Conservation (phyloP, 1,140 invertebrate genomes). For the Drosophila albomicans region DNA sequence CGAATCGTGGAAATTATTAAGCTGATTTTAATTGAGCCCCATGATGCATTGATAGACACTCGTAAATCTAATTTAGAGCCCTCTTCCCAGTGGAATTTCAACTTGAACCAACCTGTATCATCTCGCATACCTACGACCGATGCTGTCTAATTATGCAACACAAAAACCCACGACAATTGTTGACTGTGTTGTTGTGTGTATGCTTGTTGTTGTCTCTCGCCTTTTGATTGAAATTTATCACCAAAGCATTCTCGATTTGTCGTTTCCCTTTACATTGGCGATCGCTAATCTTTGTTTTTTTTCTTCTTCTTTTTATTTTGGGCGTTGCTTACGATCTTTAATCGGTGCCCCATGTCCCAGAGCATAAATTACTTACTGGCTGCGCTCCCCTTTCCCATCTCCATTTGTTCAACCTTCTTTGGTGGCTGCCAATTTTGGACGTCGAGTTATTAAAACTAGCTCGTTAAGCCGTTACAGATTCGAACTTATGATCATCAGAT, state of each 20-base stretch:
- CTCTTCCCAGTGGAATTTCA: constrained; percentile 17
- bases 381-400: background rate
- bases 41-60: constrained; percentile 60
- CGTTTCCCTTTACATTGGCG: constrained; percentile 34
- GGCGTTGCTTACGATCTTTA: constrained; percentile 47
- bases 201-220: constrained; percentile 9
- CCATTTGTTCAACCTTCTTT: constrained; percentile 37
- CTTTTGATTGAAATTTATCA: constrained; percentile 79
- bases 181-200: constrained; percentile 35
- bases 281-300: constrained; percentile 59
- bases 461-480: constrained; percentile 56
- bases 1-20: constrained; percentile 68
- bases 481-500: constrained; percentile 39
- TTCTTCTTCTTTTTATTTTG: constrained; percentile 7
- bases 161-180: constrained; percentile 53
- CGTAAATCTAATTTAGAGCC: constrained; percentile 80
- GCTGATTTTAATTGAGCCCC: constrained; percentile 82
- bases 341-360: constrained; percentile 6
- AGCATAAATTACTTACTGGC: constrained; percentile 31
- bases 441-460: constrained; percentile 51
- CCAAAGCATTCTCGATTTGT: constrained; percentile 63
- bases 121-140: constrained; percentile 7
- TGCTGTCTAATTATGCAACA: constrained; percentile 73
- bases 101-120: background rate
- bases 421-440: constrained; percentile 63